These are phyloP conservation scores for Porites cylindrica DNA, from an alignment of 92 coral and sea anemone species.

Conservation along the genomic window DNA sequence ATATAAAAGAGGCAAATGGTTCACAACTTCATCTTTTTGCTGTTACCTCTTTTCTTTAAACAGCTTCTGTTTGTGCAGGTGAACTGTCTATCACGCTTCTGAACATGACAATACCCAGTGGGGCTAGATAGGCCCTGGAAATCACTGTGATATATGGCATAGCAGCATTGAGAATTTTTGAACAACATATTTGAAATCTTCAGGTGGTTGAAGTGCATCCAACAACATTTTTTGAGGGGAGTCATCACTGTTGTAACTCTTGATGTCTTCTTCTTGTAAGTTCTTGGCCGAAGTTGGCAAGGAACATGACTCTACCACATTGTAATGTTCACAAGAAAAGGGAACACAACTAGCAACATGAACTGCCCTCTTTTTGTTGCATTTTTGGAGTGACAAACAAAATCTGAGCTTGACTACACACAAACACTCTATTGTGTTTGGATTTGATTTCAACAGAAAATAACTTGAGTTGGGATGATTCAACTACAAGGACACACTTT, in stretches of 20 bases:
- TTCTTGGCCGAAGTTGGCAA: neutral
- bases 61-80: neutral
- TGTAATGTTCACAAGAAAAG: neutral
- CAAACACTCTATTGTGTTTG: neutral
- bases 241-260: neutral
- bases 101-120: constrained; percentile 5
- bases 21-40: neutral
- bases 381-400: neutral
- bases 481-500: neutral
- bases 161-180: neutral
- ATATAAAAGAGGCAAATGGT: neutral
- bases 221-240: neutral
- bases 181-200: neutral
- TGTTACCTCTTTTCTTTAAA: neutral
- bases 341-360: neutral
- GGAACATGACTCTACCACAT: neutral
- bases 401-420: neutral
- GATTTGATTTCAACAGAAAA: neutral
- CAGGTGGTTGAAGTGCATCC: neutral
- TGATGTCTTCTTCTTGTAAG: neutral
- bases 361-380: neutral
- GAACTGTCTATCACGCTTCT: neutral
- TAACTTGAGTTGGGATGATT: neutral
- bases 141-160: neutral
- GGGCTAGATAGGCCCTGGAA: constrained; percentile 11